Evolutionary conservation across 2,113 vertebrate species (phyloP).

Genomic region (Leiothrix lutea): DNA sequence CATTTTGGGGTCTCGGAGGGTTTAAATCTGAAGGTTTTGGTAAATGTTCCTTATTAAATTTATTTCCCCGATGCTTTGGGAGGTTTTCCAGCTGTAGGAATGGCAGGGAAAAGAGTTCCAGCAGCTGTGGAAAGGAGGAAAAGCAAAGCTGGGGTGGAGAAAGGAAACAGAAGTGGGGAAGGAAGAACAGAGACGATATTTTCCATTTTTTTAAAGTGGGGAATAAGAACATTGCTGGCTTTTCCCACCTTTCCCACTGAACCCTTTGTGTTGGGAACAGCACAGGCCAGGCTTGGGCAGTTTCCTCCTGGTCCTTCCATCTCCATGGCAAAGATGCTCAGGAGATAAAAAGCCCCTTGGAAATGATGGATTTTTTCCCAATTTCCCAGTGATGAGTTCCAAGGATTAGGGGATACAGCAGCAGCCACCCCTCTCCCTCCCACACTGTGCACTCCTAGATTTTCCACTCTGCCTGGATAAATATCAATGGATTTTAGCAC

Average conservation of each 20-base stretch:
- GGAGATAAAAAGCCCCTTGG: neutral
- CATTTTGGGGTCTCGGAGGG: neutral
- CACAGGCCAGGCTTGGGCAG: rapidly evolving
- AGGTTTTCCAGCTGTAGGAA: neutral
- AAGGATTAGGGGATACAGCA: neutral
- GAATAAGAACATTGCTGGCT: neutral
- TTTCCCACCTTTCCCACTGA: neutral
- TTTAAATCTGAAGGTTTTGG: neutral
- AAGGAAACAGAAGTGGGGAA: neutral
- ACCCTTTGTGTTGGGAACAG: neutral
- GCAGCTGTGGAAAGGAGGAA: neutral
- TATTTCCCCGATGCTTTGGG: neutral
- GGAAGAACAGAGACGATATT: neutral
- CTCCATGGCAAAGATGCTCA: neutral
- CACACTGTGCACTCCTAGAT: rapidly evolving
- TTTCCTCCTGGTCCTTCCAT: neutral
- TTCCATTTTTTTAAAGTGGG: neutral
- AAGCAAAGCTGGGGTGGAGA: neutral
- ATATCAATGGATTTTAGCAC: neutral
- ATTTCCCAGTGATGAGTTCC: neutral
- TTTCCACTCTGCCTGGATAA: neutral
- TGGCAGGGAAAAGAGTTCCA: neutral
- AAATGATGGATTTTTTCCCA: neutral
- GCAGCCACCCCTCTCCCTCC: rapidly evolving
- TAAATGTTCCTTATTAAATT: neutral